Evolutionary conservation across 2,113 vertebrate genomes (phyloP), one percentile per base, ranked within the genome.

Genomic region (Polypterus bichir): DNA sequence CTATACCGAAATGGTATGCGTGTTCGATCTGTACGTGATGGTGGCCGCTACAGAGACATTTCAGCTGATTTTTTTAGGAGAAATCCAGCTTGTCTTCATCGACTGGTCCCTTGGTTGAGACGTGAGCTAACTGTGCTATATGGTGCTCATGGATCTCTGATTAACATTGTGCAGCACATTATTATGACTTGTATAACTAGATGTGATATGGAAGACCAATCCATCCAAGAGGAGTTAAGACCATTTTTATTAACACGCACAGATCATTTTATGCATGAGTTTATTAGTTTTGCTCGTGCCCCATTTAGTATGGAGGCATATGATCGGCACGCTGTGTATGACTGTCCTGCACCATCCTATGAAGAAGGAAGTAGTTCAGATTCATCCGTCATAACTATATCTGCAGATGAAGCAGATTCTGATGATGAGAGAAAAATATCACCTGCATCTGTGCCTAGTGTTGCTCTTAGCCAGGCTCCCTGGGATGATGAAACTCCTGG

Each of bases 401-500:
- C 93, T 0, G 92, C 92, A 11, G 91, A 95, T 7, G 83, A 74
- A 44, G 68, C 72, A 1, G 74, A 73, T 65, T 64, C 70, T 0
- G 79, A 75, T 45, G 75, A 75, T 11, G 76, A 72, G 5, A 8
- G 67, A 57, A 70, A 74, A 48, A 70, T 58, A 0, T 69, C 57
- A 7, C 69, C 73, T 5, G 80, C 80, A 64, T 67, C 85, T 11
- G 46, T 69, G 2, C 69, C 83, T 57, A 74, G 73, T 49, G 64
- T 79, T 54, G 74, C 74, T 64, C 66, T 83, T 47, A 83, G 83
- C 55, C 88, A 89, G 53, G 82, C 91, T 0, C 71, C 86, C 4
- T 98, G 93, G 93, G 96, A 98, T 60, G 94, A 97, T 65, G 96
- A 95, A 74, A 92, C 93, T 0, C 92, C 93, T 0, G 93, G 93